A percentile compares a stretch with the other conserved stretches of the same genome.
Evolutionary conservation across 2,113 vertebrate genomes (phyloP).

Genomic region (Callionymus lyra): DNA sequence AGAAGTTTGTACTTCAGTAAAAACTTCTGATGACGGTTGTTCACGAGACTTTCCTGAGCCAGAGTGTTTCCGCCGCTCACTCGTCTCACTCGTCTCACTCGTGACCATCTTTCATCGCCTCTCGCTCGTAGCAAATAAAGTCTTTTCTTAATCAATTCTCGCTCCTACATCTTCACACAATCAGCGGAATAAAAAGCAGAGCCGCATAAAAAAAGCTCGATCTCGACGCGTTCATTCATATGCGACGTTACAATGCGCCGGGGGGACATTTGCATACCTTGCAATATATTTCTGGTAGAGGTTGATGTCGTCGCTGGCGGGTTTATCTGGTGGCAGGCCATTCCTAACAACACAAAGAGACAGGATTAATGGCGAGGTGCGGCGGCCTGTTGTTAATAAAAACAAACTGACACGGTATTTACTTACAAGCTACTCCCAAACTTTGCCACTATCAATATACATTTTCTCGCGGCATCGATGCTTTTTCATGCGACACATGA

Average conservation of each 20-base stretch:
- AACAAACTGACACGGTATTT: conserved; percentile 72
- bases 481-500: conserved; percentile 58
- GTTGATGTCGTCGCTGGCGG: conserved; percentile 91
- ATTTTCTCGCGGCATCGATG: conserved; percentile 63
- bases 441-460: conserved; percentile 68
- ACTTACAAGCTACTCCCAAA: conserved; percentile 66
- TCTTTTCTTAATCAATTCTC: conserved; percentile 60
- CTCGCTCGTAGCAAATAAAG: conserved; percentile 53
- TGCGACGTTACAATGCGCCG: conserved; percentile 6
- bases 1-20: too few species aligned
- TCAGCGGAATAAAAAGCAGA: conserved; percentile 36
- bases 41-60: too few species aligned
- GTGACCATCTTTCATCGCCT: conserved; percentile 47
- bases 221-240: conserved; percentile 32
- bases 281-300: conserved; percentile 99
- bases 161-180: conserved; percentile 35
- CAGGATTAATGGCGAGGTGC: conserved; percentile 64
- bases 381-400: conserved; percentile 65
- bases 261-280: conserved; percentile 83
- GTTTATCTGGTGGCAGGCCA: conserved; percentile 95
- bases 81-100: too few species aligned
- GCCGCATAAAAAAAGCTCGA: conserved; percentile 44
- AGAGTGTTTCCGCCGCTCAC: too few species aligned
- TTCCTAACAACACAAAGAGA: conserved; percentile 82
- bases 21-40: too few species aligned